A percentile compares a stretch with the other conserved stretches of the same genome.
Conservation (phyloP, 2,888 invertebrate species). For the Drosophila eohydei region DNA sequence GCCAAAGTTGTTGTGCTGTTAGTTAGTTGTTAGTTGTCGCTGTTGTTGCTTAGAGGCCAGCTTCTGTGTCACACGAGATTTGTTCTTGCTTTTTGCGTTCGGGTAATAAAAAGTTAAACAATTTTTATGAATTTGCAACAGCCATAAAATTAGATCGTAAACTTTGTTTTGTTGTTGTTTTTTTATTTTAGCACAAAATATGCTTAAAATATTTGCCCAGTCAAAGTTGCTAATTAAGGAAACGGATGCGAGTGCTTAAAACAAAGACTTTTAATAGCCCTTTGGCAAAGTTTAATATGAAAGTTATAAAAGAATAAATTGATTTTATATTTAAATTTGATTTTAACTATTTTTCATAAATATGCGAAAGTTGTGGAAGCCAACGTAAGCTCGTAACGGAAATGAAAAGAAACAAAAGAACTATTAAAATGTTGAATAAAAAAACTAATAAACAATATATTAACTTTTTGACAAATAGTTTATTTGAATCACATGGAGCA, state of each 20-base stretch:
- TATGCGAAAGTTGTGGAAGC: neutral
- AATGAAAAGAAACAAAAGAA: neutral
- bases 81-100: conserved; percentile 18
- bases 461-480: conserved; percentile 1
- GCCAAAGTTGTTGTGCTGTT: conserved; percentile 53
- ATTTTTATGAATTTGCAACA: conserved; percentile 61
- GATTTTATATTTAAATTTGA: neutral
- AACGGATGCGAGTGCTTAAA: conserved; percentile 34
- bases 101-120: conserved; percentile 45
- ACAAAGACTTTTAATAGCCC: conserved; percentile 36
- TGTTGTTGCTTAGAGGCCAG: conserved; percentile 24
- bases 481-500: neutral
- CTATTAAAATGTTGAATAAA: neutral
- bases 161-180: conserved; percentile 26
- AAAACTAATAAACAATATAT: neutral
- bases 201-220: conserved; percentile 38
- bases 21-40: conserved; percentile 28
- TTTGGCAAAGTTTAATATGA: conserved; percentile 8
- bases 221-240: conserved; percentile 63
- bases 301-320: conserved; percentile 23
- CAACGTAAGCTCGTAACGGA: neutral
- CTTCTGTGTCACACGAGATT: conserved; percentile 58
- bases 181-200: conserved; percentile 27
- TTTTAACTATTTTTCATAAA: neutral
- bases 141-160: conserved; percentile 68